phyloP scores from a whole-genome alignment of 2,888 invertebrate species.

The Cheilosia scutellata region DNA sequence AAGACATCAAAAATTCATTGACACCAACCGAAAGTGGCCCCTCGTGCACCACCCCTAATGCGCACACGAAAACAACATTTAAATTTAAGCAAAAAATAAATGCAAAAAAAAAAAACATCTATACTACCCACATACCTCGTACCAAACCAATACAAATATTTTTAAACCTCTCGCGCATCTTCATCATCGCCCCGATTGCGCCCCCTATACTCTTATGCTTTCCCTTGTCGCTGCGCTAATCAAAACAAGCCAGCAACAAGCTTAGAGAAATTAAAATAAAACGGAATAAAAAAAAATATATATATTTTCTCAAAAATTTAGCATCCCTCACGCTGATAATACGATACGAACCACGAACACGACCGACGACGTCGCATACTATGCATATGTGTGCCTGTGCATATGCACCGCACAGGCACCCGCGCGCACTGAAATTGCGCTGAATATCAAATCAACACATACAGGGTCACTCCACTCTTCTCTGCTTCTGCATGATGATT shows the following conservation, averaged over 20 bases:
- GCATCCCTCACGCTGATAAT: constrained; percentile 70
- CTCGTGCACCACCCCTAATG: constrained; percentile 60
- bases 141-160: constrained; percentile 38
- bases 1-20: constrained; percentile 76
- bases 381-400: constrained; percentile 24
- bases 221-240: constrained; percentile 42
- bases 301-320: constrained; percentile 63
- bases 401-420: constrained; percentile 50
- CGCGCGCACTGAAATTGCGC: constrained; percentile 55
- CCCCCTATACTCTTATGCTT: constrained; percentile 48
- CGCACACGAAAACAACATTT: constrained; percentile 66
- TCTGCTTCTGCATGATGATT: constrained; percentile 26
- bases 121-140: constrained; percentile 61
- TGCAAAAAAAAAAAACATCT: constrained; percentile 13
- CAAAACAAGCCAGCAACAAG: constrained; percentile 61
- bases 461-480: constrained; percentile 20
- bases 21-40: constrained; percentile 59
- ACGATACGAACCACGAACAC: constrained; percentile 48
- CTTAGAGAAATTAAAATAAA: constrained; percentile 58
- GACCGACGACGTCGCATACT: constrained; percentile 21
- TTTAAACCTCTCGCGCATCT: constrained; percentile 57
- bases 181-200: constrained; percentile 51
- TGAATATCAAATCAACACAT: constrained; percentile 41
- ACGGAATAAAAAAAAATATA: constrained; percentile 9
- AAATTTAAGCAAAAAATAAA: constrained; percentile 64